Conservation (phyloP, 2,888 invertebrate genomes). For the Maniola hyperantus region DNA sequence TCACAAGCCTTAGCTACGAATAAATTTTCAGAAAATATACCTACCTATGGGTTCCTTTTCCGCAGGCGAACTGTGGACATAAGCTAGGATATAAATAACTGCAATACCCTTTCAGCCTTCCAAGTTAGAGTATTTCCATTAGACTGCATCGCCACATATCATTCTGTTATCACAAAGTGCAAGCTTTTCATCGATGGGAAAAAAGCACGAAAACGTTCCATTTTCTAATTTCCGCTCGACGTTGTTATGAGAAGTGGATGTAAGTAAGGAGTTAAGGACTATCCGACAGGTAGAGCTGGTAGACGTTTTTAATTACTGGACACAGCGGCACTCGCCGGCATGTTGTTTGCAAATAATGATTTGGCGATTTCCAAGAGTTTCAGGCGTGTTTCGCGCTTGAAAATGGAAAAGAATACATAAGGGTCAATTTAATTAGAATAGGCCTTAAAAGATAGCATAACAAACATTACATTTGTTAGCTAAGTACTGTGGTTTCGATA, state of each 20-base stretch:
- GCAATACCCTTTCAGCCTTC: too few species aligned
- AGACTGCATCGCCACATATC: neutral
- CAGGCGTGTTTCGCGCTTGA: neutral
- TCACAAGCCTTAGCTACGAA: too few species aligned
- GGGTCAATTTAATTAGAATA: neutral
- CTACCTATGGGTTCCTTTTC: too few species aligned
- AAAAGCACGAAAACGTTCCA: slow-evolving; percentile 15
- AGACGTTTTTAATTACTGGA: slow-evolving; percentile 31
- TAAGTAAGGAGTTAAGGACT: slow-evolving; percentile 22
- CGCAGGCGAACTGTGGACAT: too few species aligned
- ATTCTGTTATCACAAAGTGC: neutral
- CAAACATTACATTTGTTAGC: neutral
- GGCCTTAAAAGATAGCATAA: neutral
- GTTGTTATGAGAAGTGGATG: slow-evolving; percentile 20
- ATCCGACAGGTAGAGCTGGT: slow-evolving; percentile 8
- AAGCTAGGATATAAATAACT: too few species aligned
- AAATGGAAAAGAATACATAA: neutral
- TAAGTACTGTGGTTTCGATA: neutral
- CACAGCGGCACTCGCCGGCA: neutral
- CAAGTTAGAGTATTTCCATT: neutral
- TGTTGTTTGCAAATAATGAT: slow-evolving; percentile 18
- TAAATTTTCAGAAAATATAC: too few species aligned
- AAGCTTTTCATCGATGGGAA: neutral
- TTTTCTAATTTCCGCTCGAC: slow-evolving; percentile 23
- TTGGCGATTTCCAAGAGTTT: slow-evolving; percentile 14